phyloP scores from a whole-genome alignment of 2,888 invertebrate species.

The Trachelus troglodyta region DNA sequence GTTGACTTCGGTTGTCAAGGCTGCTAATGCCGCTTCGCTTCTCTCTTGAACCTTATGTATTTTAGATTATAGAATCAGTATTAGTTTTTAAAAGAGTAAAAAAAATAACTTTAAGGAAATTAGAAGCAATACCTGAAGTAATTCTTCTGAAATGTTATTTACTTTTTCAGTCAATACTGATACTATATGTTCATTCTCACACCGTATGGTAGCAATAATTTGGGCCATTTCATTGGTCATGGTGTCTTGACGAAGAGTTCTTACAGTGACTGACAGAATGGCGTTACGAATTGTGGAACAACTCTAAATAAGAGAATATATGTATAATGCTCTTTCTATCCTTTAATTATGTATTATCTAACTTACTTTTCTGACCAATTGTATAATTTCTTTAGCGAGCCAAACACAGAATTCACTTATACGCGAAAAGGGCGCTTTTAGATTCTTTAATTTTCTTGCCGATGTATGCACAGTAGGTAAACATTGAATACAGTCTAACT shows the following conservation, averaged over 20 bases:
- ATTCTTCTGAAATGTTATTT: conserved; percentile 35
- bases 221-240: conserved; percentile 26
- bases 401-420: conserved; percentile 38
- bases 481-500: conserved; percentile 7
- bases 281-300: conserved; percentile 23
- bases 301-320: conserved; percentile 26
- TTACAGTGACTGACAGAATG: conserved; percentile 15
- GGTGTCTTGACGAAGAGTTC: conserved; percentile 6
- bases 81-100: neutral
- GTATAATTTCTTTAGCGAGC: conserved; percentile 39
- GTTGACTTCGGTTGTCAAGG: conserved; percentile 40
- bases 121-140: conserved; percentile 38
- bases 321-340: neutral
- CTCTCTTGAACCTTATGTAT: conserved; percentile 35
- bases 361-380: conserved; percentile 39
- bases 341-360: conserved; percentile 1
- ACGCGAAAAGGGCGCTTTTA: conserved; percentile 10
- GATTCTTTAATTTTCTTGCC: neutral
- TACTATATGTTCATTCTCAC: conserved; percentile 39
- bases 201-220: conserved; percentile 30
- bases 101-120: neutral
- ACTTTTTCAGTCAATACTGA: conserved; percentile 38
- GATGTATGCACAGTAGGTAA: neutral
- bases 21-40: conserved; percentile 35
- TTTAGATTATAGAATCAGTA: neutral